phyloP scores from a whole-genome alignment of 92 coral and sea anemone species.

The Phymanthus crucifer region DNA sequence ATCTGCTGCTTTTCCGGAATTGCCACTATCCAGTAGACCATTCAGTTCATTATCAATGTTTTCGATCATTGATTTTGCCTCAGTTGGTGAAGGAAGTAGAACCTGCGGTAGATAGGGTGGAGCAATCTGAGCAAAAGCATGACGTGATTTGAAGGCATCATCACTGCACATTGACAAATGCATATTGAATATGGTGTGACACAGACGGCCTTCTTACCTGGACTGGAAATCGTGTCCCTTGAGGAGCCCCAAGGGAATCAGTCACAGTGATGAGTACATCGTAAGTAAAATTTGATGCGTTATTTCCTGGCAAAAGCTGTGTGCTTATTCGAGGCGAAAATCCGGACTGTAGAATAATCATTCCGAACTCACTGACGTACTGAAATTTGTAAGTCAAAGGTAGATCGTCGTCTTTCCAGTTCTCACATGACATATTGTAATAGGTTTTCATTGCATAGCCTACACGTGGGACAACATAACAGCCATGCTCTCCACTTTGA shows the following conservation, averaged over 20 bases:
- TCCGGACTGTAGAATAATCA: constrained; percentile 31
- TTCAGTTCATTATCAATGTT: constrained; percentile 14
- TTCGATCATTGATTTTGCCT: constrained; percentile 12
- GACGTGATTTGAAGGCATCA: too few relatives aligned
- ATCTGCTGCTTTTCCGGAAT: constrained; percentile 33
- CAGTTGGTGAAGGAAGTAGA: constrained; percentile 16
- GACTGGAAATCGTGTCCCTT: constrained; percentile 8
- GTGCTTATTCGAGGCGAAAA: constrained; percentile 7
- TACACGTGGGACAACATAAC: constrained; percentile 11
- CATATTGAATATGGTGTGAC: too few relatives aligned
- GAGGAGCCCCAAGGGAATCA: constrained; percentile 29
- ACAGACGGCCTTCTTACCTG: too few relatives aligned
- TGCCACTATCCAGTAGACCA: not conserved
- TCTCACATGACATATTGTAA: constrained; percentile 35
- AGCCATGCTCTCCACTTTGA: not conserved
- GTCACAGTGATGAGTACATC: constrained; percentile 1
- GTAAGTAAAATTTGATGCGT: not conserved
- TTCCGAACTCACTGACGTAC: constrained; percentile 30
- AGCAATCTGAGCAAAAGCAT: not conserved
- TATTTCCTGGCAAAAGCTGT: constrained; percentile 36
- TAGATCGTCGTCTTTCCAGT: constrained; percentile 39
- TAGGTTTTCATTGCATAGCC: constrained; percentile 47
- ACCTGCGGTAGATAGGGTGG: constrained; percentile 1
- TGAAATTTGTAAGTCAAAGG: constrained; percentile 28
- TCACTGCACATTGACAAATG: too few relatives aligned